Conservation (phyloP, 1,140 invertebrate genomes). For the Solen grandis region DNA sequence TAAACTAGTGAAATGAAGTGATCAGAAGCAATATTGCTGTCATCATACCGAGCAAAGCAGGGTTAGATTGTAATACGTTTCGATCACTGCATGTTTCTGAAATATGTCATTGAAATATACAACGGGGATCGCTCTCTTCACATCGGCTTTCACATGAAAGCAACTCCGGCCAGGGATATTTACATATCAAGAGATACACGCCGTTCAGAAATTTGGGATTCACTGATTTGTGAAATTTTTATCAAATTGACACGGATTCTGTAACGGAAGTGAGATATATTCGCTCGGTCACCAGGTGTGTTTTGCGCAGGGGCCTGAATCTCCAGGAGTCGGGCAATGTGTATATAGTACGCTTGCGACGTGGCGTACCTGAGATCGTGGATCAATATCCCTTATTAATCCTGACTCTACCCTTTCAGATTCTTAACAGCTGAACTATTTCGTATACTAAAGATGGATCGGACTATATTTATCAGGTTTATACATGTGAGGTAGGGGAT, state of each 20-base stretch:
- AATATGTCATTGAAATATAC: too few relatives aligned
- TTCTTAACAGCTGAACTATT: constrained; percentile 48
- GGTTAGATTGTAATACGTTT: too few relatives aligned
- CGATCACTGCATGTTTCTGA: too few relatives aligned
- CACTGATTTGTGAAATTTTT: constrained; percentile 45
- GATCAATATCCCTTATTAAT: constrained; percentile 51
- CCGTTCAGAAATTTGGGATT: constrained; percentile 34
- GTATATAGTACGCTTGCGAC: constrained; percentile 42
- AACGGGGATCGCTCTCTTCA: too few relatives aligned
- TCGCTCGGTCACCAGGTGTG: constrained; percentile 35
- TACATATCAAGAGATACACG: too few relatives aligned
- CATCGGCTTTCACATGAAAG: too few relatives aligned
- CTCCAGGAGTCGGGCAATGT: constrained; percentile 30
- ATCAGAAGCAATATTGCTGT: too few relatives aligned
- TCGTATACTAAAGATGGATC: constrained; percentile 26
- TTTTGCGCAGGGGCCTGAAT: constrained; percentile 20
- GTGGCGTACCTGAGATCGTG: constrained; percentile 23
- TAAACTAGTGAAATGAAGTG: too few relatives aligned
- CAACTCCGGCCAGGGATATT: too few relatives aligned
- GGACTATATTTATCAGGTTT: too few relatives aligned
- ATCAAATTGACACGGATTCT: constrained; percentile 24
- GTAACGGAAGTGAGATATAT: constrained; percentile 26
- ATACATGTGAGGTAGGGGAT: too few relatives aligned
- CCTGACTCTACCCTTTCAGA: constrained; percentile 35
- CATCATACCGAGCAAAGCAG: too few relatives aligned